Conservation (phyloP, 2,113 vertebrate species). For the Clarias magur region DNA sequence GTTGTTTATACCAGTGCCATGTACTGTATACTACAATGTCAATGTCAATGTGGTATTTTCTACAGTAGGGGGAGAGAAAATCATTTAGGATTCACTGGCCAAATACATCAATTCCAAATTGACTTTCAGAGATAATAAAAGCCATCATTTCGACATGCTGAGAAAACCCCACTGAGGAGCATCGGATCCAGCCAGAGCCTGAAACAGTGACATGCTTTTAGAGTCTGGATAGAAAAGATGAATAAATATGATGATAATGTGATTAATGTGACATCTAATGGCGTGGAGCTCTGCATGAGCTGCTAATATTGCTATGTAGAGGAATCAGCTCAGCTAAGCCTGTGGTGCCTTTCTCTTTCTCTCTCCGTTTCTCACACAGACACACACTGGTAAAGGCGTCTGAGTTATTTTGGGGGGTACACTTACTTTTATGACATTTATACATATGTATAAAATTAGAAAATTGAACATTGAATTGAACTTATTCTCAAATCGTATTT, state of each 20-base stretch:
- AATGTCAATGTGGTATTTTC: not conserved
- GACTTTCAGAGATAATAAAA: conserved; percentile 11
- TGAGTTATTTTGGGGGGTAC: not conserved
- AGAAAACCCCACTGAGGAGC: conserved; percentile 6
- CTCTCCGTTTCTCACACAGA: not conserved
- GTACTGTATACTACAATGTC: not conserved
- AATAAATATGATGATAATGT: conserved; percentile 34
- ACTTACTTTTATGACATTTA: conserved; percentile 37
- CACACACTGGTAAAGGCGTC: not conserved
- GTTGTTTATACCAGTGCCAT: not conserved
- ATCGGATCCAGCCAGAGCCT: not conserved
- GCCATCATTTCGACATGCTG: conserved; percentile 3
- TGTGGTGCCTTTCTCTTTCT: not conserved
- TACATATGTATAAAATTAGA: not conserved
- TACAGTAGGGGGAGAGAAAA: conserved; percentile 5
- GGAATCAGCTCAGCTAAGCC: not conserved
- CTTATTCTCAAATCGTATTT: conserved; percentile 33
- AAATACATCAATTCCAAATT: conserved; percentile 16
- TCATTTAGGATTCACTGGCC: not conserved
- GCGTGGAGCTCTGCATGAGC: conserved; percentile 19
- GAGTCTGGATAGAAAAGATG: conserved; percentile 14
- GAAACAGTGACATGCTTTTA: conserved; percentile 26
- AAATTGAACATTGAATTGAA: not conserved
- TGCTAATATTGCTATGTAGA: conserved; percentile 13
- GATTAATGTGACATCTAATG: conserved; percentile 34